phyloP scores from a whole-genome alignment of 2,888 invertebrate genomes.

The Actias luna region DNA sequence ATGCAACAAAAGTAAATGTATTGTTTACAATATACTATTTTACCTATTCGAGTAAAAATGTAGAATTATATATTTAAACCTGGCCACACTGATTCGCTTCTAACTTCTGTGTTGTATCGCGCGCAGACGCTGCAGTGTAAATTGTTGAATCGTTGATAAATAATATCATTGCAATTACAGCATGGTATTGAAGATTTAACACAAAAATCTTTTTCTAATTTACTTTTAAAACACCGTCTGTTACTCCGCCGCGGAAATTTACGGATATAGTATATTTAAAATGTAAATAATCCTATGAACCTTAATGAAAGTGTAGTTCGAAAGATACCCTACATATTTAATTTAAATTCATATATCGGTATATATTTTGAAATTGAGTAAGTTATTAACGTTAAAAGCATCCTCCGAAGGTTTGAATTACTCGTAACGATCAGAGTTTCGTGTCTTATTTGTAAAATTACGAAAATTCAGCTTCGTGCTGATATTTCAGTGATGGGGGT shows the following conservation, averaged over 20 bases:
- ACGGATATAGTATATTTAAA: background rate
- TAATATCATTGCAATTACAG: background rate
- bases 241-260: background rate
- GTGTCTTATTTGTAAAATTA: background rate
- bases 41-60: too few relatives aligned
- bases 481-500: too few relatives aligned
- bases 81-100: background rate
- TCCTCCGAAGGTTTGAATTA: background rate
- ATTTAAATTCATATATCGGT: background rate
- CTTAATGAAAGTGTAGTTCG: background rate
- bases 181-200: background rate
- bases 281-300: background rate
- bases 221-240: background rate
- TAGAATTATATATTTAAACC: too few relatives aligned
- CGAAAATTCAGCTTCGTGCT: too few relatives aligned
- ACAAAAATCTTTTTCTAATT: background rate
- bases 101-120: background rate
- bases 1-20: too few relatives aligned
- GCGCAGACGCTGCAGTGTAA: background rate
- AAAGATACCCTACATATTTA: background rate
- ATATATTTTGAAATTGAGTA: background rate
- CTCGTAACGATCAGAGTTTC: background rate
- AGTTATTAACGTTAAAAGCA: background rate
- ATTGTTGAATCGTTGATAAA: constrained; percentile 21
- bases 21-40: too few relatives aligned